Base-by-base conservation (phyloP, 1,140 invertebrate species). In the Drosophila sproati region DNA sequence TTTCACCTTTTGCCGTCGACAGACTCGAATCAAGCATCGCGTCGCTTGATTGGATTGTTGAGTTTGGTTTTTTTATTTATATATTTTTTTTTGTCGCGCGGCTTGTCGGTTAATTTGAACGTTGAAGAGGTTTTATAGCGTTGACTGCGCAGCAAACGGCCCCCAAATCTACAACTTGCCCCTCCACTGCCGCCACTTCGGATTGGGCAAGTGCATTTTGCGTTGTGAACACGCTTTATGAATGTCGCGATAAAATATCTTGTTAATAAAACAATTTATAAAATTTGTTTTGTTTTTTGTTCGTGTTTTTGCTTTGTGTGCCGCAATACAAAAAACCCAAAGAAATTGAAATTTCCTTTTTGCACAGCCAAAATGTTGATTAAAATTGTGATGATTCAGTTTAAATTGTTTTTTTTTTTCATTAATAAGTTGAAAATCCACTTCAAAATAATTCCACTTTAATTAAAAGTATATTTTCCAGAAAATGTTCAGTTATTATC, bases 181-280 rank as follows among this genome's bases (percentile, higher is more conserved):
- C 37, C 20, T 47, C 28, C 48, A 20, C 20, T 12, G 29, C 28
- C 31, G 2, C 43, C 48, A 4, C 12, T 20, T 10, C 32, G 39
- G 35, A 32, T 37, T 35, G 12, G 6, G 54, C 83, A 88, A 88
- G 83, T 88, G 83, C 83, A 87, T 73, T 87, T 87, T 69, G 71
- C 70, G 82, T 77, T 77, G 81, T 80, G 70, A 37, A 78, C 69
- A 64, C 73, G 69, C 62, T 88, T 88, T 76, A 80, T 88, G 77
- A 68, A 47, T 82, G 80, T 80, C 83, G 83, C 83, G 80, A 89
- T 89, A 83, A 88, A 88, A 88, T 78, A 83, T 88, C 68, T 78
- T 88, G 83, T 88, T 88, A 82, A 82, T 87, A 78, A 87, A 87
- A 82, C 83, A 87, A 88, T 83, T 80, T 82, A 87, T 74, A 79